Percentiles rank a stretch among this genome's conserved stretches.
Evolutionary conservation across 2,113 vertebrate species (phyloP).

Genomic region (Pterocles orientalis): DNA sequence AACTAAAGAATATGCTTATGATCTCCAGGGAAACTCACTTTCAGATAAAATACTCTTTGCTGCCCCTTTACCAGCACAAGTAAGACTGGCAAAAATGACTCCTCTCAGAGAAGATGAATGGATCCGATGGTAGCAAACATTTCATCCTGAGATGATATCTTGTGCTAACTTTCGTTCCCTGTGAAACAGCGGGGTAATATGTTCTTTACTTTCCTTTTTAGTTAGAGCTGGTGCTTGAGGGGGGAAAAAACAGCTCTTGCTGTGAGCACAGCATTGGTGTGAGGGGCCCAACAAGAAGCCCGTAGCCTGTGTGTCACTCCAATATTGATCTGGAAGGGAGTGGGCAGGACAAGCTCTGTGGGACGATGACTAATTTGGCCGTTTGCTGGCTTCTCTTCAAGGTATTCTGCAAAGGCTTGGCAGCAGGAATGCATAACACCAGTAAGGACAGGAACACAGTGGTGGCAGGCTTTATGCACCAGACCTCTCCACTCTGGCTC

Average conservation of each 20-base stretch:
- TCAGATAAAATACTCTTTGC: constrained; percentile 38
- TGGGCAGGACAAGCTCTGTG: background rate
- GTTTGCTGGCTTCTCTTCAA: background rate
- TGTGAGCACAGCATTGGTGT: background rate
- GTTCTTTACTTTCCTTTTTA: background rate
- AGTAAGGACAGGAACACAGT: background rate
- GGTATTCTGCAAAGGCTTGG: background rate
- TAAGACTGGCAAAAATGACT: constrained; percentile 15
- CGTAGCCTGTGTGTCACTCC: accelerated
- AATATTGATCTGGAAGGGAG: background rate
- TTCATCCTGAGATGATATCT: background rate
- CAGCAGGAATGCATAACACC: background rate
- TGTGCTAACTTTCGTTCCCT: background rate
- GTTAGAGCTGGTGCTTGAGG: background rate
- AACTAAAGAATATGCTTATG: constrained; percentile 46
- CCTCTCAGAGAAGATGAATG: background rate
- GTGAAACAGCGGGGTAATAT: background rate
- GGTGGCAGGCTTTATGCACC: background rate
- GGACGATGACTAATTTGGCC: background rate
- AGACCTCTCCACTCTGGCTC: background rate
- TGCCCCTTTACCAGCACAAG: constrained; percentile 27
- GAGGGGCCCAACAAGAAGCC: background rate
- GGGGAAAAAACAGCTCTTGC: background rate
- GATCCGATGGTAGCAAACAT: background rate
- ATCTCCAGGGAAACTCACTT: constrained; percentile 15